Evolutionary conservation across 2,888 invertebrate genomes (phyloP), one percentile per base, ranked within the genome.

Genomic region (Eumacrocentrus americanus): DNA sequence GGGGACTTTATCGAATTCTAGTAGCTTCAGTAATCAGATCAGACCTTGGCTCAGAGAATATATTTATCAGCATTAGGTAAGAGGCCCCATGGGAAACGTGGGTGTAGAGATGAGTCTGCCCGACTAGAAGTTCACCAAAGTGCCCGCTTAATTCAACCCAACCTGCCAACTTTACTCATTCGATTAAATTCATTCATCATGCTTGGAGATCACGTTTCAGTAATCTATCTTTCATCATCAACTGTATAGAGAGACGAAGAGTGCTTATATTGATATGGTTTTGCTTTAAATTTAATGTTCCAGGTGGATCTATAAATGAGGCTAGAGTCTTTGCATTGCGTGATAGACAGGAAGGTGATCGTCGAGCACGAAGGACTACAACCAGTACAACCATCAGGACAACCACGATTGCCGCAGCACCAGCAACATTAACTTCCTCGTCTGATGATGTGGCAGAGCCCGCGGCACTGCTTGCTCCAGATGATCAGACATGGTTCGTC

Each of bases 261-360:
- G 37, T 37, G 18, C 12, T 25, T 50, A 40, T 20, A 3, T 55
- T 22, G n/a, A 7, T 5, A 20, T 60, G 20, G 37, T 12, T 6
- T 50, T 50, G 35, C 14, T 16, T 29, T 11, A 47, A 46, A 12
- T 46, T 34, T 48, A 9, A 1, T n/a, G 4, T 42, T 71, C 29
- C 72, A 80, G 80, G 76, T 61, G 63, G 67, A 40, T 74, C 75
- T 46, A 77, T 77, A 66, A 79, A 79, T 71, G 80, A 79, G 59
- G 78, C 79, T 16, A 75, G 77, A 22, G 74, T 78, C 58, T 79
- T 76, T 68, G 76, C 77, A 44, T 66, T 78, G 18, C 77, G 80
- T 5, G 76, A 75, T 14, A 72, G 76, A 64, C 78, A 79, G 68
- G 77, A 76, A 60, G 74, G 73, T 56, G 71, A 70, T 48, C 69